phyloP scores from a whole-genome alignment of 1,140 invertebrate species.

The Lerema accius region DNA sequence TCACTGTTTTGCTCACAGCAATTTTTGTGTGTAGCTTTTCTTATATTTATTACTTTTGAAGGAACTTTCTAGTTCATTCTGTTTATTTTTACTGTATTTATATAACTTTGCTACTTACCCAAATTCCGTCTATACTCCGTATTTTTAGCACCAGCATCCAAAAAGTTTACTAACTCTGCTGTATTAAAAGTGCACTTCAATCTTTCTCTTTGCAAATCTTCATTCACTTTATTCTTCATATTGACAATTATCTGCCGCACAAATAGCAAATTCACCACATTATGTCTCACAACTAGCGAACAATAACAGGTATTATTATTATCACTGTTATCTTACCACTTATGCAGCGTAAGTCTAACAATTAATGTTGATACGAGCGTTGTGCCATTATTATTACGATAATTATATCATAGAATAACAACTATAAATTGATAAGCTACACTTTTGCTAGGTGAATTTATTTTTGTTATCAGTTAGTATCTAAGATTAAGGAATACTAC shows the following conservation, averaged over 20 bases:
- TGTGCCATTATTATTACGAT: no score
- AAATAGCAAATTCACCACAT: not conserved
- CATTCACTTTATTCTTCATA: constrained; percentile 79
- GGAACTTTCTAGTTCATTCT: no score
- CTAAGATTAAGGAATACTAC: no score
- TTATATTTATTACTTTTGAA: no score
- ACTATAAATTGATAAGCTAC: constrained; percentile 13
- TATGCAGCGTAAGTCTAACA: not conserved
- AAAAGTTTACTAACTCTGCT: constrained; percentile 88
- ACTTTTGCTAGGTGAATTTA: no score
- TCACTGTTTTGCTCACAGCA: no score
- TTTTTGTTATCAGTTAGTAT: no score
- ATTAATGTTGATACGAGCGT: no score
- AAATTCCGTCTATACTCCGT: constrained; percentile 36
- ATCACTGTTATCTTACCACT: not conserved
- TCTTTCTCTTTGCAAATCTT: constrained; percentile 89
- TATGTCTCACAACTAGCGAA: not conserved
- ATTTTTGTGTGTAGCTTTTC: no score
- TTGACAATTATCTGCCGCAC: not conserved
- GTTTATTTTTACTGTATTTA: no score
- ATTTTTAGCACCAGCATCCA: constrained; percentile 85
- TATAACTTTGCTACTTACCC: no score
- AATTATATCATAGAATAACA: not conserved
- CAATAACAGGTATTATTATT: not conserved
- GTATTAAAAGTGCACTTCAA: constrained; percentile 89